phyloP scores from a whole-genome alignment of 2,888 invertebrate genomes.

The Frankliniella intonsa region DNA sequence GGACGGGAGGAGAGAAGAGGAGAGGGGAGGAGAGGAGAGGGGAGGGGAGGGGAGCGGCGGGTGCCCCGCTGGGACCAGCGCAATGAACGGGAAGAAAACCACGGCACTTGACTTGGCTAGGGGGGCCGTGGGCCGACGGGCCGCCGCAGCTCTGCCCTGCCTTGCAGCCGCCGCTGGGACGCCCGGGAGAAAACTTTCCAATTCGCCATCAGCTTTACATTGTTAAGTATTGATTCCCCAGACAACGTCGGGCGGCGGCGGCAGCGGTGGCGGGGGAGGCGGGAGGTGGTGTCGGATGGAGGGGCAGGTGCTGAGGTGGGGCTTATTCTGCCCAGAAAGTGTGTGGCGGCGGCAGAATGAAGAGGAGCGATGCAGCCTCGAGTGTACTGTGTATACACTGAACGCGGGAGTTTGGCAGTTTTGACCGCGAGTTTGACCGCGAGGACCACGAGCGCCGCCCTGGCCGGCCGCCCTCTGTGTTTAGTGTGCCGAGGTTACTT shows the following conservation, averaged over 20 bases:
- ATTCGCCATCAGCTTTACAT: slow-evolving; percentile 3
- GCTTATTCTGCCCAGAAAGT: background rate
- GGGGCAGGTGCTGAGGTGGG: background rate
- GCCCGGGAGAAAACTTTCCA: background rate
- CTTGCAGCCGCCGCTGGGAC: background rate
- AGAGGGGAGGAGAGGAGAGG: background rate
- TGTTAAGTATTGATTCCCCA: background rate
- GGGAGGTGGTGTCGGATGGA: background rate
- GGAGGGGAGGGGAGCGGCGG: background rate
- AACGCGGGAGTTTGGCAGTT: too few species aligned
- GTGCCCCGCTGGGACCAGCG: background rate
- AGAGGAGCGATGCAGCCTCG: too few species aligned
- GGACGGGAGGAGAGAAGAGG: background rate
- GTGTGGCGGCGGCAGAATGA: background rate
- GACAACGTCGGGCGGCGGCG: too few species aligned
- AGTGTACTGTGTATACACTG: too few species aligned
- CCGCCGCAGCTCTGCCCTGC: background rate
- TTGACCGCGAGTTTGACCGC: too few species aligned
- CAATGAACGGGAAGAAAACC: slow-evolving; percentile 16
- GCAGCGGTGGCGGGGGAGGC: background rate
- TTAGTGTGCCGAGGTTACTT: too few species aligned
- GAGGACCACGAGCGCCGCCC: too few species aligned
- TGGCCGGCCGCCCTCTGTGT: too few species aligned
- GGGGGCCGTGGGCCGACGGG: background rate
- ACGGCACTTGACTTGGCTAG: background rate